These are phyloP conservation scores for Resseliella maxima DNA, from an alignment of 2,888 invertebrate genomes.

Conservation along the genomic window DNA sequence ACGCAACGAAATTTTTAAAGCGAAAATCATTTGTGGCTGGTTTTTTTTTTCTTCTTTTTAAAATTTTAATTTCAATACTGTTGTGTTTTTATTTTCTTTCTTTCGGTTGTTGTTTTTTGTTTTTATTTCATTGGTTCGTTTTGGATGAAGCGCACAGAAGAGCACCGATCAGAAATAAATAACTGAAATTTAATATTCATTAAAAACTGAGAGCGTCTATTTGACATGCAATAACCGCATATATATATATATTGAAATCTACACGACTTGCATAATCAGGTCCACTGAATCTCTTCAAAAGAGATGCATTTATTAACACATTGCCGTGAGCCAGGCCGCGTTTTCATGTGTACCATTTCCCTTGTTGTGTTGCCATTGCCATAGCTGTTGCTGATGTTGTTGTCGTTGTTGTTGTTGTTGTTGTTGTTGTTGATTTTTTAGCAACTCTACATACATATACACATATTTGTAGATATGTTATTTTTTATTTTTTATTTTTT, in stretches of 20 bases:
- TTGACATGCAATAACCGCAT: constrained; percentile 19
- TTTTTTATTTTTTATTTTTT: not conserved
- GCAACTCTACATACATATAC: not conserved
- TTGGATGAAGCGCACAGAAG: not conserved
- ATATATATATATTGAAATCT: constrained; percentile 51
- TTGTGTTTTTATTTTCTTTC: not conserved
- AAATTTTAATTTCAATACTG: not conserved
- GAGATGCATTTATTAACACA: constrained; percentile 51
- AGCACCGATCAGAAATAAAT: constrained; percentile 26
- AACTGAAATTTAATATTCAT: constrained; percentile 44
- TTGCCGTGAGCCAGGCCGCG: constrained; percentile 29
- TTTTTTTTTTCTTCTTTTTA: not conserved
- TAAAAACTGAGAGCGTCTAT: constrained; percentile 37
- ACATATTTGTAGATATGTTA: not conserved
- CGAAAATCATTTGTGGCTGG: not conserved
- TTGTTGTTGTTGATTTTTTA: not conserved
- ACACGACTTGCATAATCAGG: constrained; percentile 55
- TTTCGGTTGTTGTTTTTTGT: not conserved
- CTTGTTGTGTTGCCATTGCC: no score
- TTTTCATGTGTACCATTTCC: constrained; percentile 23
- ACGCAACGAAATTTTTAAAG: not conserved
- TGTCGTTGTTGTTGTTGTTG: not conserved
- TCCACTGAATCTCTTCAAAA: constrained; percentile 15
- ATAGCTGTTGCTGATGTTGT: no score
- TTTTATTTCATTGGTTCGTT: no score